Evolutionary conservation across 2,888 invertebrate species (phyloP).

Genomic region (Cyclophora albipunctata): DNA sequence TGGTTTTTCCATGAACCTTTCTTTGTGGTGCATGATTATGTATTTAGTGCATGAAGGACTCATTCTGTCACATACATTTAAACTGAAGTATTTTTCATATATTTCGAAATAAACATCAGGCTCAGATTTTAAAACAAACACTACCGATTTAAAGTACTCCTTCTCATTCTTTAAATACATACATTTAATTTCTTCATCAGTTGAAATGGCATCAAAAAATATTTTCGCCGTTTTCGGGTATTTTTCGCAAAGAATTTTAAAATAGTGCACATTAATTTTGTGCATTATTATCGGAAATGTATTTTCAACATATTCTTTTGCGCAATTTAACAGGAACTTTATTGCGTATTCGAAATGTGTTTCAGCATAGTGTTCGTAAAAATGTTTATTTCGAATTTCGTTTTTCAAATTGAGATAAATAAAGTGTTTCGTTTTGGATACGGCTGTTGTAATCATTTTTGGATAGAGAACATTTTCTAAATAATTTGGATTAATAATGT

Average conservation of each 20-base stretch:
- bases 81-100: constrained; percentile 35
- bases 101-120: constrained; percentile 36
- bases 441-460: constrained; percentile 19
- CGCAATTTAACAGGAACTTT: constrained; percentile 39
- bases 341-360: constrained; percentile 30
- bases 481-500: constrained; percentile 18
- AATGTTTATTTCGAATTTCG: constrained; percentile 31
- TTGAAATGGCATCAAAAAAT: constrained; percentile 35
- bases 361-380: constrained; percentile 39
- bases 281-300: constrained; percentile 29
- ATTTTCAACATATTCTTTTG: constrained; percentile 28
- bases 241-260: constrained; percentile 41
- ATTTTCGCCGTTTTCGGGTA: constrained; percentile 33
- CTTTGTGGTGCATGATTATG: constrained; percentile 35
- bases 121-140: constrained; percentile 34
- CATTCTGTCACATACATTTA: constrained; percentile 14
- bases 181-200: constrained; percentile 8
- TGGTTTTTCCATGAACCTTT: constrained; percentile 32
- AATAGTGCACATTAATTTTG: constrained; percentile 32
- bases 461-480: constrained; percentile 20
- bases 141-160: constrained; percentile 31
- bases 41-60: constrained; percentile 30
- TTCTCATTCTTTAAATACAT: constrained; percentile 11
- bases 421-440: constrained; percentile 21
- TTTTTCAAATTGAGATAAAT: constrained; percentile 23